Conservation (phyloP, 2,888 invertebrate genomes). For the Pristionchus exspectatus region DNA sequence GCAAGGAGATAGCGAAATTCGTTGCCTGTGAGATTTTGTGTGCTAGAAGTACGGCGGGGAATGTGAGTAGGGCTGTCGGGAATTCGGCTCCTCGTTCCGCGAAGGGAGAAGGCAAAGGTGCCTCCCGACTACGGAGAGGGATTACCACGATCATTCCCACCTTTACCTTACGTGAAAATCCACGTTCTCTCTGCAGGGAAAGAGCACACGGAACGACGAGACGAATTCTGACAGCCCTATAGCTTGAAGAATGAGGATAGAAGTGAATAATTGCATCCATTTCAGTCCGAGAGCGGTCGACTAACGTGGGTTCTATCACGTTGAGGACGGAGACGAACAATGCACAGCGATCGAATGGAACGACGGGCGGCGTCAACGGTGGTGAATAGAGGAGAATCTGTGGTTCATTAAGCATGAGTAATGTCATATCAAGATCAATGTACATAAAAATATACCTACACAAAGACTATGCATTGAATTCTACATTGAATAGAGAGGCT, state of each 20-base stretch:
- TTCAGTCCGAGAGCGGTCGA: constrained; percentile 4
- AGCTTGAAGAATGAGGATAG: not conserved
- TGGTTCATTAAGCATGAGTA: not conserved
- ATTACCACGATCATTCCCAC: too few species aligned
- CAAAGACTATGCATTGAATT: too few species aligned
- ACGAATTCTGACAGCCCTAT: too few species aligned
- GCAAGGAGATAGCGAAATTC: not conserved
- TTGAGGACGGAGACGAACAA: constrained; percentile 6
- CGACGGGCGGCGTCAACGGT: not conserved
- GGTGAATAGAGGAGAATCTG: not conserved
- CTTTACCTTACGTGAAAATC: too few species aligned
- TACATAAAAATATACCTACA: too few species aligned
- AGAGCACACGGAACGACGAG: not conserved
- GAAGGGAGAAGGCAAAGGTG: too few species aligned
- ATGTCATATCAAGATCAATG: not conserved
- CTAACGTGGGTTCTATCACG: not conserved
- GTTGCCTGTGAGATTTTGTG: constrained; percentile 14
- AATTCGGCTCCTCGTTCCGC: not conserved
- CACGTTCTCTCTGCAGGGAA: too few species aligned
- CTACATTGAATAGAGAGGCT: too few species aligned
- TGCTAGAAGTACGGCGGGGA: not conserved
- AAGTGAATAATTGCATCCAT: not conserved
- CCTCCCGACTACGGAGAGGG: too few species aligned
- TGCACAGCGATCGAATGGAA: not conserved
- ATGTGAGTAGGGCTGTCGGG: not conserved